phyloP scores from a whole-genome alignment of 2,888 invertebrate species.

The Nyleta sp. region DNA sequence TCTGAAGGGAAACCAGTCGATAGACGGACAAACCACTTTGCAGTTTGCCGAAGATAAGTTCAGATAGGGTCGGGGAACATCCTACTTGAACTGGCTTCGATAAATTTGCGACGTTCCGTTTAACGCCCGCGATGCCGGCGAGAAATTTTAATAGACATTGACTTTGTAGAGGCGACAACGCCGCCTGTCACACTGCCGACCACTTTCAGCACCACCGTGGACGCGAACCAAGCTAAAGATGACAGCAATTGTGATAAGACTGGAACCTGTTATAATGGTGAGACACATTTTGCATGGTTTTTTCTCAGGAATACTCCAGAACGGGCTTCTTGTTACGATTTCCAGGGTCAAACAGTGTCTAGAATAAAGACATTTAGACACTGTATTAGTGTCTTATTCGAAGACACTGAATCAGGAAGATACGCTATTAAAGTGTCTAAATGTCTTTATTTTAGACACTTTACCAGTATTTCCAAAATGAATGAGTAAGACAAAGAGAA shows the following conservation, averaged over 20 bases:
- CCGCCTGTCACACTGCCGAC: not conserved
- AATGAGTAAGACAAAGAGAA: too few relatives aligned
- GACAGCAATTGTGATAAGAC: conserved; percentile 93
- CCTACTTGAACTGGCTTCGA: not conserved
- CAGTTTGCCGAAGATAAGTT: not conserved
- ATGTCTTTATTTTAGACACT: too few relatives aligned
- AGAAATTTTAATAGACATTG: not conserved
- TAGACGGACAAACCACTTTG: not conserved
- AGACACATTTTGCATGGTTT: not conserved
- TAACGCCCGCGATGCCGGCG: not conserved
- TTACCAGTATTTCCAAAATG: too few relatives aligned
- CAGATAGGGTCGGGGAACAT: not conserved
- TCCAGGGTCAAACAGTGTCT: too few relatives aligned
- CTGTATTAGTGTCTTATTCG: too few relatives aligned
- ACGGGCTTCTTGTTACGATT: too few relatives aligned
- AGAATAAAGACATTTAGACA: too few relatives aligned
- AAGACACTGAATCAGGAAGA: too few relatives aligned
- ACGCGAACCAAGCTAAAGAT: conserved; percentile 28
- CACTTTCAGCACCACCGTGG: conserved; percentile 29
- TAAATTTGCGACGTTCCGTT: conserved; percentile 10
- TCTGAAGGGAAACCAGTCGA: conserved; percentile 62
- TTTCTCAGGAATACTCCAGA: too few relatives aligned
- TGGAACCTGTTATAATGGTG: conserved; percentile 97
- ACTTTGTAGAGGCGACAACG: conserved; percentile 44
- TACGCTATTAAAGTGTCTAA: too few relatives aligned